Base-by-base conservation (phyloP, 53 echinoderm and acorn worm species). In the Hippasteria phrygiana region DNA sequence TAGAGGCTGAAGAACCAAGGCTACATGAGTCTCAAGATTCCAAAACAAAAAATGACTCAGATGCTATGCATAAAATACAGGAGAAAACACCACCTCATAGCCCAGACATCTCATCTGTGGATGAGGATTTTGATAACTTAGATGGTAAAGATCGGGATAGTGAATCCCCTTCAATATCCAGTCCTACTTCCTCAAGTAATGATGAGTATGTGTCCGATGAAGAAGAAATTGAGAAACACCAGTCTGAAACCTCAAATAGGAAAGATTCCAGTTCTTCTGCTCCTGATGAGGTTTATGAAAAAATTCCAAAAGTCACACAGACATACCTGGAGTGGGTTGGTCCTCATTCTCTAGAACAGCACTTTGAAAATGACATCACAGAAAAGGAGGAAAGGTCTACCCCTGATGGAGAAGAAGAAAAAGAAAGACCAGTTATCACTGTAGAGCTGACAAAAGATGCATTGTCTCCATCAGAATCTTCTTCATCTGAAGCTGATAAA, bases 331-430 rank as follows among this genome's bases (percentile, higher is more conserved):
- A 88, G 56, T 88, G 70, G 75, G 74, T 40, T 12, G 82, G 81
- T 34, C 92, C 87, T n/a, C 78, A 69, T 55, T 83, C 83, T 26
- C 92, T 86, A 2, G 86, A 88, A 64, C 62, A 88, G 43, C 34
- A 88, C 33, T 9, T 77, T 42, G 62, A 88, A 35, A 85, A 70
- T 26, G 66, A 83, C 45, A 16, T 64, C 18, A 56, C 46, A 33
- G 22, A 42, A 27, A 27, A 36, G 11, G 55, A 55, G 28, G 74
- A 36, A 17, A 45, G 55, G 55, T 11, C 34, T 12, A 37, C 75
- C 22, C 62, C 62, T 43, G 43, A 59, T 81, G 54, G 56, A 55
- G 43, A 81, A 17, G 64, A 81, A 17, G 64, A 79, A 16, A 9
- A 42, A 4, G 43, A 62, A 10, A 39, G 2, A 62, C 81, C 81